Evolutionary conservation across 2,113 vertebrate genomes (phyloP), one percentile per base, ranked within the genome.

Genomic region (Meriones unguiculatus): DNA sequence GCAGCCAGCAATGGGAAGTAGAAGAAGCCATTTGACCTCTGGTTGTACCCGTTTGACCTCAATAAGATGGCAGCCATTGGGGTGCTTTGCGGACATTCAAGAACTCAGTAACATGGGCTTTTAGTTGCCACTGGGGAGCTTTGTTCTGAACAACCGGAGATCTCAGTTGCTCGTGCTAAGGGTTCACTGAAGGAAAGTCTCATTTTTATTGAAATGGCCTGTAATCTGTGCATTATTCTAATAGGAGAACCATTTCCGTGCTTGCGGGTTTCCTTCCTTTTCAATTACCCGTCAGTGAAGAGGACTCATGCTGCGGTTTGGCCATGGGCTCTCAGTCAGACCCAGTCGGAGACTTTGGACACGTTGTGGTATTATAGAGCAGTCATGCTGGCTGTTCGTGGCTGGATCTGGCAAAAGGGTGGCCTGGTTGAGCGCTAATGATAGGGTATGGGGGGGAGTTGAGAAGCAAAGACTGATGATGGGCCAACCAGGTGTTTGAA

Each of bases 191-290:
- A 65, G 67, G 54, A 52, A 76, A 81, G 24, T 14, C 75, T 84
- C 35, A 20, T 1, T 92, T 95, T 95, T 80, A 84, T 32, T 65
- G 70, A 32, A 93, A 87, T 91, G 30, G 30, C 69, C 86, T 90
- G 0, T 88, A 92, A 95, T 93, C 93, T 93, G 88, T 80, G 57
- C 38, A 59, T 95, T 92, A 70, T 64, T 96, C 89, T 41, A 67
- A 87, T 91, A 78, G 67, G 84, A 91, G 8, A 90, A 18, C 87
- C 14, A 30, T 1, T 17, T 46, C 32, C 0, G 7, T 3, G 41
- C 38, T 80, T 86, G 70, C 8, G 8, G 4, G 15, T 70, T 38
- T 92, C n/a, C 77, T 38, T 28, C 32, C 52, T 73, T 94, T 67
- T 50, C 84, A 93, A 22, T 65, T 11, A 73, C 22, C 8, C 41